phyloP scores from a whole-genome alignment of 2,113 vertebrate genomes.

The Cinclus cinclus region DNA sequence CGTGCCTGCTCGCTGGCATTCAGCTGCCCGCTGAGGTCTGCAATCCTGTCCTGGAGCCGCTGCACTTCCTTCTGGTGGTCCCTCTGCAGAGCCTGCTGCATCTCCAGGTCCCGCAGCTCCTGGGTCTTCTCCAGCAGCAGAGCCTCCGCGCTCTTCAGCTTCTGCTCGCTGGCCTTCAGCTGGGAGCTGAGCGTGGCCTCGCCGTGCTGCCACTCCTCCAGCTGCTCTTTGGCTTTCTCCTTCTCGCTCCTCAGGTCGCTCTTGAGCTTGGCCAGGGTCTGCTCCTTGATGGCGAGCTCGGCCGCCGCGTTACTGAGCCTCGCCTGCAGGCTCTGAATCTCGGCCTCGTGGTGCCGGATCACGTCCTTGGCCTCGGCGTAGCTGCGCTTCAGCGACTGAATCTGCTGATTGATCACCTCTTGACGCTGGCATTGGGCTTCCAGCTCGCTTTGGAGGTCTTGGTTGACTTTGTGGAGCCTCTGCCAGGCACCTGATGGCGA shows the following conservation, averaged over 20 bases:
- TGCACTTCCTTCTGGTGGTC: constrained; percentile 89
- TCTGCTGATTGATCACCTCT: constrained; percentile 87
- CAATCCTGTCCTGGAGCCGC: constrained; percentile 85
- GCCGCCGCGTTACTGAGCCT: constrained; percentile 85
- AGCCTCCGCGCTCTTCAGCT: constrained; percentile 86
- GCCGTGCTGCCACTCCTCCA: constrained; percentile 83
- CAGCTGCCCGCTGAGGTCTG: constrained; percentile 83
- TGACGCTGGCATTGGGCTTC: constrained; percentile 90
- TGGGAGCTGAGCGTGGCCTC: constrained; percentile 82
- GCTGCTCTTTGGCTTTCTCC: constrained; percentile 83
- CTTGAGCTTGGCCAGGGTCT: constrained; percentile 86
- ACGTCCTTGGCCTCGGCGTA: constrained; percentile 90
- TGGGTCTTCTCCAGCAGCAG: constrained; percentile 88
- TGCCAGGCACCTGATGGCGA: constrained; percentile 88
- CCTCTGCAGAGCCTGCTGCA: constrained; percentile 86
- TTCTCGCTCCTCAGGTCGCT: constrained; percentile 88
- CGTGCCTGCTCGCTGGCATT: constrained; percentile 83
- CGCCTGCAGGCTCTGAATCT: constrained; percentile 87
- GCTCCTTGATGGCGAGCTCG: constrained; percentile 88
- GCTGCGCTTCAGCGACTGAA: constrained; percentile 86
- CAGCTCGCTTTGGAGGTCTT: constrained; percentile 89
- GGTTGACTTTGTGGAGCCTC: constrained; percentile 89
- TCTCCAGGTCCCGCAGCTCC: constrained; percentile 86
- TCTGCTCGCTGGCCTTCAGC: constrained; percentile 88
- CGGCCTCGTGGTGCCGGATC: constrained; percentile 86